These are phyloP conservation scores for Allolobophora icterica DNA, from an alignment of 2,888 invertebrate genomes.

Conservation along the genomic window DNA sequence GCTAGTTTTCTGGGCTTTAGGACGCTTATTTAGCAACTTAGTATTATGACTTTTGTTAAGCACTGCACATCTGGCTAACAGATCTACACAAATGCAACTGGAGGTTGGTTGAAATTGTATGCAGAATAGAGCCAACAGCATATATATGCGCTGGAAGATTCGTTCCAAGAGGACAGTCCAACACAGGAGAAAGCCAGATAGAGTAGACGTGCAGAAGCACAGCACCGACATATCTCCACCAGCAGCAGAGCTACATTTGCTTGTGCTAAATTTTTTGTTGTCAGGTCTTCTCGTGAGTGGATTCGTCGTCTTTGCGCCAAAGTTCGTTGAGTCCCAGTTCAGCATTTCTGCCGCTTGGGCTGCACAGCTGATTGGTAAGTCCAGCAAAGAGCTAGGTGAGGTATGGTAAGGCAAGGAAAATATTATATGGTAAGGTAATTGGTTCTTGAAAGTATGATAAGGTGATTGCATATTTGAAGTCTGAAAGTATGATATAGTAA, in stretches of 20 bases:
- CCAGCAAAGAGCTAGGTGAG: background rate
- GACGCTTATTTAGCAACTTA: no score
- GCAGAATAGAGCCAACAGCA: no score
- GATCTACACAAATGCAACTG: no score
- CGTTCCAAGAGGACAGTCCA: background rate
- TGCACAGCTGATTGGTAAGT: constrained; percentile 68
- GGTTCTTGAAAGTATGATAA: background rate
- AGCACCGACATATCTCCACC: background rate
- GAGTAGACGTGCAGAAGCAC: background rate
- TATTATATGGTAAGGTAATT: background rate
- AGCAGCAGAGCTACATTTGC: background rate
- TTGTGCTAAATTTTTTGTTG: background rate
- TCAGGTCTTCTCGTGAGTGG: constrained; percentile 61
- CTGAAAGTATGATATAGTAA: background rate
- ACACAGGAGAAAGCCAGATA: background rate
- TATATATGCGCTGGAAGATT: background rate
- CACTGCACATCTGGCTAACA: no score
- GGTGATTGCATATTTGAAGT: background rate
- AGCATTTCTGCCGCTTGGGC: constrained; percentile 57
- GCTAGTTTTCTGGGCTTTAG: no score
- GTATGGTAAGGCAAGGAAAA: background rate
- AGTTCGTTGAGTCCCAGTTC: constrained; percentile 63
- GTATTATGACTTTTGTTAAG: no score
- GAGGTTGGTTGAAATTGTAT: no score
- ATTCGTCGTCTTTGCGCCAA: constrained; percentile 62